Base-by-base conservation (phyloP, 2,797 vertebrate species). In the Hybognathus amarus region DNA sequence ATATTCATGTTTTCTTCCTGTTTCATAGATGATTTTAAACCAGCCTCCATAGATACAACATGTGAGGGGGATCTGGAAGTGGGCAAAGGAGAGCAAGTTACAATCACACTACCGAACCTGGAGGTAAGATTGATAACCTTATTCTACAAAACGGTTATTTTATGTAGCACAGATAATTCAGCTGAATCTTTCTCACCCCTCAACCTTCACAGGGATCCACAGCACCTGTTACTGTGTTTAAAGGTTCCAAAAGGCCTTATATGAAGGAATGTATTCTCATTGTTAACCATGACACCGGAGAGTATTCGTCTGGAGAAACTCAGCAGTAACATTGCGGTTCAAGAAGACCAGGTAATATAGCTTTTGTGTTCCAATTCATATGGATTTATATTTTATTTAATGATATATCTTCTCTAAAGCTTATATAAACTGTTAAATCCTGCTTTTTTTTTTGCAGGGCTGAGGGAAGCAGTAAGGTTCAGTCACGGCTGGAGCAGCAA, bases 221-320 rank as follows among this genome's bases (percentile, higher is more conserved):
- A 88, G 93, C 97, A 89, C 98, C 98, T n/a, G 93, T 98, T 79
- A 99, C 97, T 0, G 97, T 99, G 86, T 99, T 99, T 92, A 99
- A 98, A 92, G 98, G 98, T 86, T 99, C 98, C 76, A 99, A 98
- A 94, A 97, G 97, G 88, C 97, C 97, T 63, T 99, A 99, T 87
- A 95, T 97, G 93, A 98, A 97, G 88, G 98, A 99, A 92, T 99
- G 98, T 92, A 96, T 99, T 93, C 96, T 99, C 87, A 98, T 99
- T 79, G 96, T 99, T 89, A 99, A 99, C 92, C 98, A 99, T 80
- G 98, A 99, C 90, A 99, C 98, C 22, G 98, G 98, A 90, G 98
- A 99, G 91, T 99, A 97, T 91, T n/a, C 95, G 97, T 83, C 94
- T 99, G 89, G 98, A 99, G 91, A 99, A 99, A 90, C 97, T 99